Conservation (phyloP, 2,888 invertebrate genomes). For the Tetragonula carbonaria region DNA sequence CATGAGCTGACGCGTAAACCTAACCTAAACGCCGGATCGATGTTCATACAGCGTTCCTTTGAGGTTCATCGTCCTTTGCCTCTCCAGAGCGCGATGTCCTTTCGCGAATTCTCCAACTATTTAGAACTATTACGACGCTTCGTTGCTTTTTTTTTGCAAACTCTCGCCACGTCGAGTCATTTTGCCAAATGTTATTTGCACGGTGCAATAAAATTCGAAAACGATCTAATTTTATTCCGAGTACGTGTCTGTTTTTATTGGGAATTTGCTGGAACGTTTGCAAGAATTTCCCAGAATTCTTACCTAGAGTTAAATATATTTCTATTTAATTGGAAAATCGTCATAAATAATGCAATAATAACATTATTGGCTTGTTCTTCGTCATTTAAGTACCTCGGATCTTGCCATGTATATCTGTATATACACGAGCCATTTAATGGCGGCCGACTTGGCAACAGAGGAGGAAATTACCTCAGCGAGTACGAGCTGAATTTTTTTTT, state of each 20-base stretch:
- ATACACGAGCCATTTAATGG: background rate
- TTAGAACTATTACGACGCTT: background rate
- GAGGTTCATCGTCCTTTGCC: constrained; percentile 68
- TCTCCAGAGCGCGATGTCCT: constrained; percentile 35
- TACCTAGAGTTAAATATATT: background rate
- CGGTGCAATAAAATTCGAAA: background rate
- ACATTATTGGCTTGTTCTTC: no score
- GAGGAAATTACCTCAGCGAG: constrained; percentile 24
- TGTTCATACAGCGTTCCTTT: constrained; percentile 60
- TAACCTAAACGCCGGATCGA: constrained; percentile 59
- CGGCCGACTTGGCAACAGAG: constrained; percentile 24
- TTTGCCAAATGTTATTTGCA: no score
- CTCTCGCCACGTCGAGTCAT: background rate
- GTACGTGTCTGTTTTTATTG: background rate
- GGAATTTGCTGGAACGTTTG: background rate
- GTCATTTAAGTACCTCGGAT: background rate
- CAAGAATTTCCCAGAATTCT: background rate
- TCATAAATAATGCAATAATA: background rate
- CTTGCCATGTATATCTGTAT: background rate
- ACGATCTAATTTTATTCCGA: background rate
- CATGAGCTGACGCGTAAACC: constrained; percentile 58
- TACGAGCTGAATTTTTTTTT: background rate
- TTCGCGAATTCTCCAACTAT: background rate
- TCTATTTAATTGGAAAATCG: background rate
- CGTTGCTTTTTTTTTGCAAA: no score